Conservation (phyloP, 2,888 invertebrate genomes). For the Gibbula magus region DNA sequence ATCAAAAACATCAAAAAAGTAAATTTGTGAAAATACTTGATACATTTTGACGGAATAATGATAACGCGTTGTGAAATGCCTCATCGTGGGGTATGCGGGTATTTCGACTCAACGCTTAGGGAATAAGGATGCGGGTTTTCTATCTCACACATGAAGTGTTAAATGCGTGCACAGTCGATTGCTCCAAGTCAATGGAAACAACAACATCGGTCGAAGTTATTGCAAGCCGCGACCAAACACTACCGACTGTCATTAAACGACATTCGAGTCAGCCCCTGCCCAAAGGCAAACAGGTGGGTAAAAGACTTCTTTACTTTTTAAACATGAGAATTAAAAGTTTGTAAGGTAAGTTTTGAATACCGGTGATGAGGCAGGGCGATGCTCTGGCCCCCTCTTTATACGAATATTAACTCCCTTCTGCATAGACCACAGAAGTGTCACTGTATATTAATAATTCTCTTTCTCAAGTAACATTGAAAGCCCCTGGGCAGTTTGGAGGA, state of each 20-base stretch:
- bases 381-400: neutral
- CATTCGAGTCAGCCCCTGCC: neutral
- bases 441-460: too few species aligned
- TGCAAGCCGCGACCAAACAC: neutral
- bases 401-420: too few species aligned
- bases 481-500: too few species aligned
- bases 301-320: conserved; percentile 16
- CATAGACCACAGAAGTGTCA: too few species aligned
- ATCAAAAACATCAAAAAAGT: too few species aligned
- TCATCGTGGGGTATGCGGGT: too few species aligned
- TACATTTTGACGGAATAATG: too few species aligned
- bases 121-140: too few species aligned
- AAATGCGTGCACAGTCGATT: neutral
- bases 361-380: neutral
- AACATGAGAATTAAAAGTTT: conserved; percentile 11
- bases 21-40: too few species aligned
- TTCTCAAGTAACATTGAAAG: too few species aligned
- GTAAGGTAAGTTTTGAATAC: neutral
- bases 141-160: conserved; percentile 1
- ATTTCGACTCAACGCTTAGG: too few species aligned
- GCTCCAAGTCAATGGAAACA: conserved; percentile 8
- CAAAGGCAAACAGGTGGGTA: conserved; percentile 5
- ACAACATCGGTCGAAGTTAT: neutral
- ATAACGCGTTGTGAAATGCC: too few species aligned
- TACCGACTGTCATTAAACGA: neutral